Evolutionary conservation across 2,888 invertebrate species (phyloP), one percentile per base, ranked within the genome.

Genomic region (Microdon myrmicae): DNA sequence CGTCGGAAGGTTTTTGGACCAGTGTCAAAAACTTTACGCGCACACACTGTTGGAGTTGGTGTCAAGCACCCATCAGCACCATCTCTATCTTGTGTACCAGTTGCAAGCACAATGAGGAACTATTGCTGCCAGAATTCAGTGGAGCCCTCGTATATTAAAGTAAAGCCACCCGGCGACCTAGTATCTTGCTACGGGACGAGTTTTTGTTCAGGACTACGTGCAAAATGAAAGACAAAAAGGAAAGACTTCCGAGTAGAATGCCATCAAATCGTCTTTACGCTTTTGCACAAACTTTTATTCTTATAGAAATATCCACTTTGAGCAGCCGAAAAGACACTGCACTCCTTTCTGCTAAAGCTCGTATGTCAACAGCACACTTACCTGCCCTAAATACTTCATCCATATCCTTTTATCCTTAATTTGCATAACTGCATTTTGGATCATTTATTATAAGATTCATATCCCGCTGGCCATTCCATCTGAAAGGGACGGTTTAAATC

Each of bases 1-100:
- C 44, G 48, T 60, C 55, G 60, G 55, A 60, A 55, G 55, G 43
- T 38, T 51, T 51, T 61, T 61, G 61, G 61, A 55, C 56, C 48
- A 49, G 23, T 48, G 48, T 56, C 56, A 61, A 56, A 45, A 56
- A 45, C 29, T 43, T 28, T n/a, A n/a, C n/a, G n/a, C 20, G 49
- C 43, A 55, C 49, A 55, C 49, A 39, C 49, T 48, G 43, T 13
- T 20, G 9, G 9, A 29, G 16, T n/a, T n/a, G n/a, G n/a, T n/a
- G n/a, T n/a, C n/a, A 22, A 43, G 28, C 41, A 32, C 28, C 58
- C 38, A 19, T 25, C 37, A 41, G 32, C 14, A 19, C 28, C 29
- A 34, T 45, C 39, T 28, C 31, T 22, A 47, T 23, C 13, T 44
- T 16, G 6, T 26, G 37, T 17, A 16, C 26, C 34, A 16, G 29